Evolutionary conservation across 1,140 invertebrate species (phyloP).

Genomic region (Ericerus pela): DNA sequence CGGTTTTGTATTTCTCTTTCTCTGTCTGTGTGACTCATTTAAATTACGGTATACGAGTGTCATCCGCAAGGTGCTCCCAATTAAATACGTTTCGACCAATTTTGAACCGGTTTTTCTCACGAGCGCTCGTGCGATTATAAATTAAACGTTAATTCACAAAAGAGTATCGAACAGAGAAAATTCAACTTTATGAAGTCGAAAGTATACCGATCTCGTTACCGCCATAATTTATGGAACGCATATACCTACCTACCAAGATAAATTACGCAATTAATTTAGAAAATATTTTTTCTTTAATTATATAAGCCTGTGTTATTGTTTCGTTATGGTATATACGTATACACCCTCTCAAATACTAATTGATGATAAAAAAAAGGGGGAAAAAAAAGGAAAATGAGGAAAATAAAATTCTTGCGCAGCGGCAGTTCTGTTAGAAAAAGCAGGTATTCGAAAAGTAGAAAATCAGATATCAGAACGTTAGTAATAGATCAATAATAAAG

Average conservation of each 20-base stretch:
- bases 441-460: too few species aligned
- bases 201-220: neutral
- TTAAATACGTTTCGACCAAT: constrained; percentile 10
- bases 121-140: constrained; percentile 11
- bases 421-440: too few species aligned
- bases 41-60: neutral
- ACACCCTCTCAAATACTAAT: neutral
- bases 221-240: neutral
- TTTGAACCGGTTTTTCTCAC: constrained; percentile 12
- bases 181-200: too few species aligned
- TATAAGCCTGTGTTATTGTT: neutral
- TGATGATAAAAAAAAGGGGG: neutral
- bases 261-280: constrained; percentile 9
- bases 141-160: constrained; percentile 9
- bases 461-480: too few species aligned
- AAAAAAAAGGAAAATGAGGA: neutral
- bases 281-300: constrained; percentile 4
- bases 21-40: neutral
- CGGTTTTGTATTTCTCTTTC: too few species aligned
- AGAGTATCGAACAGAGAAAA: constrained; percentile 6
- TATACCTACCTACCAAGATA: too few species aligned
- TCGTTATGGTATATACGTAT: neutral
- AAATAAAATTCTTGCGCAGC: neutral
- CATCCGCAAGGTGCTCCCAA: constrained; percentile 6
- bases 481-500: too few species aligned